Conservation (phyloP, 1,140 invertebrate species). For the Samia ricini region DNA sequence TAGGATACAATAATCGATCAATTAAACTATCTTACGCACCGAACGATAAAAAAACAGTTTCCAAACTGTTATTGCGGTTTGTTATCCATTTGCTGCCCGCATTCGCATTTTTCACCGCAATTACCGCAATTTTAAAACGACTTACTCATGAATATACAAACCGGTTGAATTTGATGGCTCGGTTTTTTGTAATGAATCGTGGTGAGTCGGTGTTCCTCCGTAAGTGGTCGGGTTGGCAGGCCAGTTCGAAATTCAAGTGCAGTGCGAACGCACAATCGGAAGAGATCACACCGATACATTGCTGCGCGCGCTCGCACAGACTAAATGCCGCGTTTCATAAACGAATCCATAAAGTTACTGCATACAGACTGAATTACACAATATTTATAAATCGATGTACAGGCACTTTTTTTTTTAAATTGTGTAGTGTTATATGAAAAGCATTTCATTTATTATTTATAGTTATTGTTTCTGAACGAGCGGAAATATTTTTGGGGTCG, state of each 20-base stretch:
- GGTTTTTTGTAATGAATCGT: conserved; percentile 13
- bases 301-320: conserved; percentile 39
- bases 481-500: conserved; percentile 38
- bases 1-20: conserved; percentile 17
- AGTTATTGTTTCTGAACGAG: conserved; percentile 27
- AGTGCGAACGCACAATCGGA: conserved; percentile 54
- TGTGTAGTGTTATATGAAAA: conserved; percentile 41
- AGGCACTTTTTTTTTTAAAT: conserved; percentile 37
- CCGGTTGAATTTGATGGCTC: conserved; percentile 22
- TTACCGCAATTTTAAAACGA: conserved; percentile 34
- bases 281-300: conserved; percentile 33
- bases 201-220: conserved; percentile 25
- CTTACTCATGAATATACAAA: conserved; percentile 23
- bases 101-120: conserved; percentile 41
- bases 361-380: conserved; percentile 24
- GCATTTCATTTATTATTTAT: conserved; percentile 30
- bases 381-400: conserved; percentile 26
- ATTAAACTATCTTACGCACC: conserved; percentile 48
- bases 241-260: conserved; percentile 66
- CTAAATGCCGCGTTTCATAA: conserved; percentile 36
- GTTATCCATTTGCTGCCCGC: conserved; percentile 43
- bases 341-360: conserved; percentile 19
- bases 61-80: conserved; percentile 53
- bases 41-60: conserved; percentile 53
- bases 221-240: conserved; percentile 47